Percentiles rank a stretch among this genome's conserved stretches.
Evolutionary conservation across 2,797 vertebrate genomes (phyloP).

Genomic region (Sitta carolinensis): DNA sequence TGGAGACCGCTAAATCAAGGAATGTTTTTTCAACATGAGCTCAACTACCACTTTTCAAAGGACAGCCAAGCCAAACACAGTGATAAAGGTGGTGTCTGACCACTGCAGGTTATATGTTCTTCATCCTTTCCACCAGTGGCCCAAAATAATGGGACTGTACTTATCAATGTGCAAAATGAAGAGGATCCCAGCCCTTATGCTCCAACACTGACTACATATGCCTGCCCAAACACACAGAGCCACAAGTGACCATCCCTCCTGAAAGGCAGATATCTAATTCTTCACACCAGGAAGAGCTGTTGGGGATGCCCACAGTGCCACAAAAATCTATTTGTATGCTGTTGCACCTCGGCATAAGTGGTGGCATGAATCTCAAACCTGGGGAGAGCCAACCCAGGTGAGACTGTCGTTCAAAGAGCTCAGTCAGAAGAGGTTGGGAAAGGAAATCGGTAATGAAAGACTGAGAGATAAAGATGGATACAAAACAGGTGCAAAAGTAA

Average conservation of each 20-base stretch:
- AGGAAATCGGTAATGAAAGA: neutral
- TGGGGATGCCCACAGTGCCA: neutral
- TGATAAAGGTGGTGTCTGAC: neutral
- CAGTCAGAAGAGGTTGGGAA: neutral
- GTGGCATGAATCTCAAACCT: neutral
- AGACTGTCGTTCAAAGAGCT: neutral
- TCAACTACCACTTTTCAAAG: neutral
- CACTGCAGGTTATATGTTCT: neutral
- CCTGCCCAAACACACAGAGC: neutral
- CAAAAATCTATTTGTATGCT: neutral
- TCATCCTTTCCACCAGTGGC: neutral
- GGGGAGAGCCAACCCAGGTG: neutral
- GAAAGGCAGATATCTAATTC: neutral
- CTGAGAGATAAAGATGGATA: neutral
- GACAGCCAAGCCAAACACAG: neutral
- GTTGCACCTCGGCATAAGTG: neutral
- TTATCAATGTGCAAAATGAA: neutral
- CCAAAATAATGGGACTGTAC: neutral
- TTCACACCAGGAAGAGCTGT: neutral
- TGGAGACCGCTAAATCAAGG: neutral
- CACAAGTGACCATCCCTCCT: neutral
- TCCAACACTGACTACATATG: neutral
- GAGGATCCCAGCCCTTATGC: neutral
- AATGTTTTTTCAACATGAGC: neutral
- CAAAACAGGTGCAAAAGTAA: neutral